Evolutionary conservation across 2,797 vertebrate genomes (phyloP), one percentile per base, ranked within the genome.

Genomic region (Cygnus olor): DNA sequence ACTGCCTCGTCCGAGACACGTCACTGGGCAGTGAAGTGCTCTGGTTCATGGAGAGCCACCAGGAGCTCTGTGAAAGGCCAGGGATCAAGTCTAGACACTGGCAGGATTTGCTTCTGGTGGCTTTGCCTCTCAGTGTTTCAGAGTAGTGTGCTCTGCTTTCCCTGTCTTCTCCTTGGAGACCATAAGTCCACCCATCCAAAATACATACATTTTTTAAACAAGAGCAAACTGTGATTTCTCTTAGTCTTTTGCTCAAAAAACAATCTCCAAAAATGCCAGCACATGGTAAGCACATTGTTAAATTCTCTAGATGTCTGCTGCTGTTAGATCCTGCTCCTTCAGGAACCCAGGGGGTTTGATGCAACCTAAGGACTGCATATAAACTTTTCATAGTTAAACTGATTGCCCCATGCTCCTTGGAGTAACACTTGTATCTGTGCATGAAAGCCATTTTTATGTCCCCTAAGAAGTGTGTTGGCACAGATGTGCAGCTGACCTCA

Each of bases 401-500:
- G 14, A 4, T 82, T 14, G 3, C 9, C 56, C 5, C 4, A 4
- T 92, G 24, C 56, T 82, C 15, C 60, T 85, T 61, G 53, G 56
- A 18, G 24, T 79, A 61, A n/a, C 58, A 53, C 27, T 70, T 86
- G 28, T 36, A 34, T 73, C 40, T 87, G 24, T 63, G 11, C 44
- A 25, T 64, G 71, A 82, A 94, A 82, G 36, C 21, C 40, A 65
- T 6, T 2, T 57, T 90, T 57, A 6, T 2, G 8, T 80, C 65
- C 68, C 78, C 77, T 71, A 66, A 86, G 68, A 74, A 78, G 14
- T 64, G 19, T 80, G 49, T 69, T 0, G 0, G 61, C 66, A 65
- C n/a, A 58, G 70, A 65, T 69, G 69, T 76, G 30, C 63, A 64
- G 83, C 47, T 91, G 83, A 77, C 54, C 74, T 93, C 68, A 56